A percentile compares a stretch with the other conserved stretches of the same genome.
Evolutionary conservation across 2,113 vertebrate genomes (phyloP).

Genomic region (Pardalotus punctatus): DNA sequence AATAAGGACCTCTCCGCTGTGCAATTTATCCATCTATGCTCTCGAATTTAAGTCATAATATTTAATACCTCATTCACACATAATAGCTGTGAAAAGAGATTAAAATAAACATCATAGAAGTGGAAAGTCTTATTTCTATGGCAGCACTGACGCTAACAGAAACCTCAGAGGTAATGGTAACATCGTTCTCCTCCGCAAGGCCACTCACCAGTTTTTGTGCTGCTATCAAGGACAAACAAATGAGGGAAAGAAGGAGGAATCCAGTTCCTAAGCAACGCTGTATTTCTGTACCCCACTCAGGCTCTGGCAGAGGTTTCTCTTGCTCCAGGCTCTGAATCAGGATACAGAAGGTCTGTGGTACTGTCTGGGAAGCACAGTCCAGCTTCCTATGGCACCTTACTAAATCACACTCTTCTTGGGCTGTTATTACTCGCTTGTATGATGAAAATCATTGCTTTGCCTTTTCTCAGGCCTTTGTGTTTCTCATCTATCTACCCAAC

Average conservation of each 20-base stretch:
- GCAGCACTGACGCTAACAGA: neutral
- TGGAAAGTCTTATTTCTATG: neutral
- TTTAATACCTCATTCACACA: neutral
- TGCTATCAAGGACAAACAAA: neutral
- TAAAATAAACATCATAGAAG: neutral
- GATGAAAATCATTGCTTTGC: neutral
- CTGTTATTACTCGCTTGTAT: neutral
- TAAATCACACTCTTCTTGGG: neutral
- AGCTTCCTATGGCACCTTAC: neutral
- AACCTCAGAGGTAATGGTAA: neutral
- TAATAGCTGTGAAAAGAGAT: neutral
- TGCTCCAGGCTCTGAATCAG: neutral
- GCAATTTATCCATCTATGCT: neutral
- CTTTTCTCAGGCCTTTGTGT: neutral
- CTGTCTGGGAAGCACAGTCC: neutral
- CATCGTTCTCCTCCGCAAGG: neutral
- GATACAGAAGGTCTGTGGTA: neutral
- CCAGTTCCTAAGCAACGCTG: slow-evolving; percentile 21
- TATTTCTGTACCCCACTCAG: neutral
- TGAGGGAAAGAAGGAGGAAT: neutral
- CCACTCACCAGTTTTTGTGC: neutral
- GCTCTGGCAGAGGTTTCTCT: neutral
- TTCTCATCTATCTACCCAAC: neutral
- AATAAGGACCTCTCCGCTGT: neutral
- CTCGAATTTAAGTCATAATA: neutral